Evolutionary conservation across 2,888 invertebrate genomes (phyloP).

Genomic region (Thereva nobilitata): DNA sequence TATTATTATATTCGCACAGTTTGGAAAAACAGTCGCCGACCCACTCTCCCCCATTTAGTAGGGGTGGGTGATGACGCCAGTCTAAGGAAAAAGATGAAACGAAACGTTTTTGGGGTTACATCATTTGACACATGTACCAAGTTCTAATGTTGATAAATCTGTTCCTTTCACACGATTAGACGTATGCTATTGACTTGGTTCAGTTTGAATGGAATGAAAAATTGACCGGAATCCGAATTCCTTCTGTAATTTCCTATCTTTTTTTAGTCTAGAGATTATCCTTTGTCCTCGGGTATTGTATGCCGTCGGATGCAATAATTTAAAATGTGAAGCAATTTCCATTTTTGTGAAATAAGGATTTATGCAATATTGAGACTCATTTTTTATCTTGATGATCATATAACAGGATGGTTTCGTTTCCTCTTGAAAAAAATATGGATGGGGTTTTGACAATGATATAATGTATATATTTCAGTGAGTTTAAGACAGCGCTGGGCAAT

Average conservation of each 20-base stretch:
- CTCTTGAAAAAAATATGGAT: too few relatives aligned
- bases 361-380: too few relatives aligned
- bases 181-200: slow-evolving; percentile 36
- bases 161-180: slow-evolving; percentile 39
- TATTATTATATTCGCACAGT: slow-evolving; percentile 2
- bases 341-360: slow-evolving; percentile 10
- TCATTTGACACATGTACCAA: slow-evolving; percentile 34
- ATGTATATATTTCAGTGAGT: too few relatives aligned
- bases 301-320: slow-evolving; percentile 38
- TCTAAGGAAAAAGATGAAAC: slow-evolving; percentile 16
- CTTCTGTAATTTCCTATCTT: slow-evolving; percentile 31
- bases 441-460: too few relatives aligned
- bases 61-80: slow-evolving; percentile 12
- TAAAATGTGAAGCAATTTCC: slow-evolving; percentile 37
- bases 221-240: slow-evolving; percentile 37
- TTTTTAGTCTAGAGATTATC: slow-evolving; percentile 27
- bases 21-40: slow-evolving; percentile 1
- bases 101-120: slow-evolving; percentile 10
- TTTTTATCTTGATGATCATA: too few relatives aligned
- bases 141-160: slow-evolving; percentile 39
- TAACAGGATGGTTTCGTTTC: too few relatives aligned
- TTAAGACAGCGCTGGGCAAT: too few relatives aligned
- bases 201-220: slow-evolving; percentile 37
- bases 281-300: slow-evolving; percentile 36
- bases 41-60: neutral